These are phyloP conservation scores for Cirrhinus mrigala DNA, from an alignment of 2,797 vertebrate genomes.

Conservation along the genomic window DNA sequence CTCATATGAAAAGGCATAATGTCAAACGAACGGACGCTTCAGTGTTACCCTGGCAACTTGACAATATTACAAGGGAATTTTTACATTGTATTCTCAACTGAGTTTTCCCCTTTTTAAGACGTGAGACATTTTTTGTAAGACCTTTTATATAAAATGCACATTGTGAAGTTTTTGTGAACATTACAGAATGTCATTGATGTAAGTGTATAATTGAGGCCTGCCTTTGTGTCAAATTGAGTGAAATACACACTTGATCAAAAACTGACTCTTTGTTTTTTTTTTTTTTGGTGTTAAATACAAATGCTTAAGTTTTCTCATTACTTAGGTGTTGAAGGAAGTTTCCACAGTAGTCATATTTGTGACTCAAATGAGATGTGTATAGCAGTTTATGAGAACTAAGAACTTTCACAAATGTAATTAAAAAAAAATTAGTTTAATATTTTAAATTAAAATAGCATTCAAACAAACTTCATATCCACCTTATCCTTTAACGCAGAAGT, in stretches of 20 bases:
- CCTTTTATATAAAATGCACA: slow-evolving; percentile 70
- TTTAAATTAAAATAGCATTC: too few species aligned
- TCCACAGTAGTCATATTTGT: neutral
- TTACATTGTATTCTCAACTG: slow-evolving; percentile 63
- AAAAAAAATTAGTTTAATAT: too few species aligned
- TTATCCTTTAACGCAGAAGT: too few species aligned
- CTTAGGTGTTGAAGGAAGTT: neutral
- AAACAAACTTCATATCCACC: too few species aligned
- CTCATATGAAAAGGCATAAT: slow-evolving; percentile 93
- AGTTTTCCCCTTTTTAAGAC: slow-evolving; percentile 60
- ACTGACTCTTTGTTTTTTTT: slow-evolving; percentile 9
- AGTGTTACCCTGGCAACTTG: slow-evolving; percentile 71
- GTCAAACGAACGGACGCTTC: slow-evolving; percentile 37
- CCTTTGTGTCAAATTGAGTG: slow-evolving; percentile 47
- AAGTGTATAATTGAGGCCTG: slow-evolving; percentile 19
- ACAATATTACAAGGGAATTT: slow-evolving; percentile 56
- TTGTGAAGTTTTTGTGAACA: slow-evolving; percentile 49
- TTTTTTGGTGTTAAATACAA: neutral
- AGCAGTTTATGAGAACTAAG: neutral
- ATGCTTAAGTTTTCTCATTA: neutral
- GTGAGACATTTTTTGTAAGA: slow-evolving; percentile 66
- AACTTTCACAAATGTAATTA: neutral
- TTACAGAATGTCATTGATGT: slow-evolving; percentile 33
- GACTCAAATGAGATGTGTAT: neutral
- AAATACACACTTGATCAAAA: slow-evolving; percentile 53